A percentile compares a stretch with the other conserved stretches of the same genome.
phyloP scores from a whole-genome alignment of 2,888 invertebrate genomes.

The Desoria tigrina region DNA sequence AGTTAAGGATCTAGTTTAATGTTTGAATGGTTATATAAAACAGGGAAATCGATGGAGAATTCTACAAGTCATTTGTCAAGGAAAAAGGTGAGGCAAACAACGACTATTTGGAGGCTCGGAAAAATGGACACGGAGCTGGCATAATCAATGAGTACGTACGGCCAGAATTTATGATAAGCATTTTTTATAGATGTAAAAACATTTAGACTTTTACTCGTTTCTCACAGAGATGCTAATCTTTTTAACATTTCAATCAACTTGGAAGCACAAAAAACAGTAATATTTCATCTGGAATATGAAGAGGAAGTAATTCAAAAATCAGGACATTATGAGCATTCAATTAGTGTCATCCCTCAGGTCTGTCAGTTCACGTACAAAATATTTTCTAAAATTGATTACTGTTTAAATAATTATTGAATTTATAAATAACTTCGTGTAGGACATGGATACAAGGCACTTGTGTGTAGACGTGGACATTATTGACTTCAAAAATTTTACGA shows the following conservation, averaged over 20 bases:
- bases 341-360: slow-evolving; percentile 11
- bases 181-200: neutral
- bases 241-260: slow-evolving; percentile 13
- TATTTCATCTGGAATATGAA: slow-evolving; percentile 13
- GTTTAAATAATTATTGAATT: too few relatives aligned
- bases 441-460: neutral
- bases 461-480: slow-evolving; percentile 1
- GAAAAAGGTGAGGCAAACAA: slow-evolving; percentile 55
- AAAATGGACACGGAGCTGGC: slow-evolving; percentile 55
- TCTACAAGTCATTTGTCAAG: slow-evolving; percentile 54
- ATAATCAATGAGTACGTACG: slow-evolving; percentile 48
- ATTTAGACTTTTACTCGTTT: neutral
- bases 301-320: neutral
- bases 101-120: slow-evolving; percentile 54
- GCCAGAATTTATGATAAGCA: neutral
- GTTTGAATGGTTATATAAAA: slow-evolving; percentile 45
- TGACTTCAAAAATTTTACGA: neutral
- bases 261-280: slow-evolving; percentile 1
- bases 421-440: slow-evolving; percentile 1
- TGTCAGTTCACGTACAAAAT: neutral
- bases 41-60: slow-evolving; percentile 54
- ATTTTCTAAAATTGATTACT: neutral
- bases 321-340: slow-evolving; percentile 1
- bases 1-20: slow-evolving; percentile 10
- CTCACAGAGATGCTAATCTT: neutral